A percentile compares a stretch with the other conserved stretches of the same genome.
These are phyloP conservation scores for Adoxophyes honmai DNA, from an alignment of 1,140 invertebrate species.

Conservation along the genomic window DNA sequence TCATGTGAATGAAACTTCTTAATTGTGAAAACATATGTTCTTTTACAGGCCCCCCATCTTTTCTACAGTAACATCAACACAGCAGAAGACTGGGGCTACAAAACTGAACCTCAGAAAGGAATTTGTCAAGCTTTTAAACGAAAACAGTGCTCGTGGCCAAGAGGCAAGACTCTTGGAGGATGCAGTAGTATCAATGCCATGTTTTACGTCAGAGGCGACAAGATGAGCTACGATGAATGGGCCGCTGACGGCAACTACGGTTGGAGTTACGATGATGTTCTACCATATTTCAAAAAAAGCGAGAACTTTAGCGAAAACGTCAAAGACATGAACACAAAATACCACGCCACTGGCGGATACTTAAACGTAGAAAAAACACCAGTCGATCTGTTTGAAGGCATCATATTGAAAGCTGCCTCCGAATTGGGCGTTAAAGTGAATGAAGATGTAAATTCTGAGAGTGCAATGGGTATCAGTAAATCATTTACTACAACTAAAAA, in stretches of 20 bases:
- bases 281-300: constrained; percentile 71
- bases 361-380: constrained; percentile 85
- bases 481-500: constrained; percentile 57
- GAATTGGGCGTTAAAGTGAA: constrained; percentile 82
- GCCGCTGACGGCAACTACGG: constrained; percentile 48
- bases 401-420: constrained; percentile 83
- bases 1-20: no score
- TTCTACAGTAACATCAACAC: constrained; percentile 40
- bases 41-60: constrained; percentile 33
- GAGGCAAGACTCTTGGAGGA: constrained; percentile 80
- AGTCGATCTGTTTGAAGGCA: constrained; percentile 83
- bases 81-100: constrained; percentile 77
- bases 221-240: constrained; percentile 84
- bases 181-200: constrained; percentile 82
- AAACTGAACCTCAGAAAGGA: constrained; percentile 69
- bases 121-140: constrained; percentile 50
- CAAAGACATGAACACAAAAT: constrained; percentile 38
- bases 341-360: constrained; percentile 85
- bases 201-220: constrained; percentile 82
- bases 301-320: constrained; percentile 81
- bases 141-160: constrained; percentile 72
- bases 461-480: constrained; percentile 50
- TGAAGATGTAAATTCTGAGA: constrained; percentile 74
- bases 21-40: not conserved
- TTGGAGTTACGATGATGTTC: constrained; percentile 70